A percentile compares a stretch with the other conserved stretches of the same genome.
Conservation (phyloP, 2,113 vertebrate species). For the Anoplopoma fimbria region DNA sequence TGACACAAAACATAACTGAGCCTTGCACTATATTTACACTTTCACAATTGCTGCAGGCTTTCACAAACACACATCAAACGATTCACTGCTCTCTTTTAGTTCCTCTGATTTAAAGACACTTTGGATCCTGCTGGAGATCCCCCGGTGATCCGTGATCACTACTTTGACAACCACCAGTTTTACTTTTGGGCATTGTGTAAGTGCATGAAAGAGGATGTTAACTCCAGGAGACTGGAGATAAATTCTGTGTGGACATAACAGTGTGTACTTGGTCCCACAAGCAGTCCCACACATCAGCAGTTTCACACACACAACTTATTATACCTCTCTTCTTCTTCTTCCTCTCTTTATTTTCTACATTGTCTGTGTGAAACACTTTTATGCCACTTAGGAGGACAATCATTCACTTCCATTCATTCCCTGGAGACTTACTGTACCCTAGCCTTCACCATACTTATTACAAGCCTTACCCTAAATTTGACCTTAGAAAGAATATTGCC, state of each 20-base stretch:
- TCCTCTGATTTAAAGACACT: not conserved
- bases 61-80: not conserved
- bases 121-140: conserved; percentile 1
- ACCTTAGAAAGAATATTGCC: not conserved
- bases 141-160: conserved; percentile 8
- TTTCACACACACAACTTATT: conserved; percentile 11
- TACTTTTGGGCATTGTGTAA: conserved; percentile 4
- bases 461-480: not conserved
- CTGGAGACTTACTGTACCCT: not conserved
- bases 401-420: not conserved
- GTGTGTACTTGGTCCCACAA: not conserved
- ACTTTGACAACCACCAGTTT: conserved; percentile 15
- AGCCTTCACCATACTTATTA: not conserved
- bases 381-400: not conserved
- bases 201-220: not conserved
- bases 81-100: not conserved
- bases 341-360: not conserved
- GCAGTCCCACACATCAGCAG: not conserved
- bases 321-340: not conserved
- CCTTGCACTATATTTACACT: not conserved
- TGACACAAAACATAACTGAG: not conserved
- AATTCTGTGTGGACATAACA: not conserved
- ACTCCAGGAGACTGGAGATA: not conserved
- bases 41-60: not conserved
- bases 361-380: not conserved